Base-by-base conservation (phyloP, 1,140 invertebrate species). In the Mercenaria mercenaria region DNA sequence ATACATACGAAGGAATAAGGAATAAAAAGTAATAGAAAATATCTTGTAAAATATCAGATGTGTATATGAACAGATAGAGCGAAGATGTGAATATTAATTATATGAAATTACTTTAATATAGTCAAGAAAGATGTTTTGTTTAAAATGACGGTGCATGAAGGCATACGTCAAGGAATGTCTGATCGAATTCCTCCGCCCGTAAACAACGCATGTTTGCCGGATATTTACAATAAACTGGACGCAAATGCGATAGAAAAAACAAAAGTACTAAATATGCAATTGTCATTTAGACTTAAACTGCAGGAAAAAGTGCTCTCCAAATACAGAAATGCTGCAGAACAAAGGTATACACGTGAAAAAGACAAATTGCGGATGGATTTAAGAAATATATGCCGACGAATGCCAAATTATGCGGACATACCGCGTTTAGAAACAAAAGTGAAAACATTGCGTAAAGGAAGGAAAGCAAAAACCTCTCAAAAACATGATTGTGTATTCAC, bases 141-240 rank as follows among this genome's bases (percentile, higher is more conserved):
- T 29, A 47, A 47, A 47, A 47, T 47, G 43, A 47, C 43, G 43
- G 43, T 47, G 43, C 43, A 47, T 47, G 43, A 47, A 47, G 43
- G 43, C 6, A 47, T 47, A 15, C 6, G 43, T 47, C 6, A 6
- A 15, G 43, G 43, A 15, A 61, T 41, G 47, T 41, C 47, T 11
- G 56, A 64, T 18, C 50, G 69, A 11, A 67, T 87, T 6, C 41
- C 93, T 6, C 94, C 94, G 0, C 94, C 94, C 15, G 79, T 93
- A 20, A 95, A 95, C 81, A 94, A 94, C 77, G 93, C 92, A 0
- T 92, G 92, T 64, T 83, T 93, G 64, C 94, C 94, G 34, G 93
- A 94, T 88, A 93, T 94, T 50, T 95, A 93, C 72, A 93, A 93
- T 86, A 91, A 92, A 26, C 84, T 95, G 47, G 94, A 95, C 80